A percentile compares a stretch with the other conserved stretches of the same genome.
Conservation (phyloP, 1,140 invertebrate species). For the Spodoptera frugiperda region DNA sequence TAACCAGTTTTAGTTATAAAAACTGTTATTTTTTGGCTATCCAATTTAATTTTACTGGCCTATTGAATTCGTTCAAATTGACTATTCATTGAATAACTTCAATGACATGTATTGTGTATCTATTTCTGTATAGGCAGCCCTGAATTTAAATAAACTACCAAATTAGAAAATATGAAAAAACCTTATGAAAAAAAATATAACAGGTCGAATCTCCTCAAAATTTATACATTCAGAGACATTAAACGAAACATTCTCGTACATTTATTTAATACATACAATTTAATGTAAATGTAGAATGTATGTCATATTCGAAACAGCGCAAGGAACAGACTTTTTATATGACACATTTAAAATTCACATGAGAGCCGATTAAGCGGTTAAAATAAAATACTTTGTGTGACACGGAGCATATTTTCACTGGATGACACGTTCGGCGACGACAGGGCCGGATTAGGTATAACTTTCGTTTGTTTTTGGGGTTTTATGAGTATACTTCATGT, state of each 20-base stretch:
- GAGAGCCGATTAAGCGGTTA: conserved; percentile 45
- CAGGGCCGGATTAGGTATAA: background rate
- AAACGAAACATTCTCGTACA: background rate
- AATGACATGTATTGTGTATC: no score
- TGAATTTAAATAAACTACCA: no score
- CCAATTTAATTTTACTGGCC: no score
- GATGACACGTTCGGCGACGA: background rate
- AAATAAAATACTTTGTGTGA: conserved; percentile 45
- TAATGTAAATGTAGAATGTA: conserved; percentile 24
- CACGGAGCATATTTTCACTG: conserved; percentile 23
- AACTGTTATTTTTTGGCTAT: no score
- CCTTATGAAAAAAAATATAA: no score
- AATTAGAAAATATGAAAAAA: no score
- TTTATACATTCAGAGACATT: background rate
- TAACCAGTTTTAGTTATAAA: no score
- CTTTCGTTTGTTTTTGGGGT: background rate
- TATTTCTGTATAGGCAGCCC: no score
- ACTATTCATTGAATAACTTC: no score
- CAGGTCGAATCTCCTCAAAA: no score
- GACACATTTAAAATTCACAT: conserved; percentile 49
- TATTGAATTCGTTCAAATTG: no score
- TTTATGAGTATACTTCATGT: background rate
- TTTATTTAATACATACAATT: background rate
- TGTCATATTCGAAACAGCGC: conserved; percentile 24
- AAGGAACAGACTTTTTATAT: conserved; percentile 46